Base-by-base conservation (phyloP, 2,888 invertebrate species). In the Mimachlamys varia region DNA sequence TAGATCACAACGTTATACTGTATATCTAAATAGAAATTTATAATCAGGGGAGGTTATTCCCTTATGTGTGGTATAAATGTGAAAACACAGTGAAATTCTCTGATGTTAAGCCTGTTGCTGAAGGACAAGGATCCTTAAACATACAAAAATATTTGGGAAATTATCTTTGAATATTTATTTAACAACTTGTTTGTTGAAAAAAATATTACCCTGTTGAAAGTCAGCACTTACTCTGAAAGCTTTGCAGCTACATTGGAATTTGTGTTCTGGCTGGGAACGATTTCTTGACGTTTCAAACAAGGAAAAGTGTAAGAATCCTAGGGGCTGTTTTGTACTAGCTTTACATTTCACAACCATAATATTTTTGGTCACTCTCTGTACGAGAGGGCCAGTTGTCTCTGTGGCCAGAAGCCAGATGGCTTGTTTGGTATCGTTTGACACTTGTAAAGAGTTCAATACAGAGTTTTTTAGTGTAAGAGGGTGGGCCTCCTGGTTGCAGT, bases 271-370 rank as follows among this genome's bases (percentile, higher is more conserved):
- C 5, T 95, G 94, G 58, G 95, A 92, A 91, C 95, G 92, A 90
- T 95, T 96, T 89, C 95, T 94, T 50, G 93, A 91, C 0, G 95
- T 95, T 53, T 96, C 96, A 95, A 97, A 97, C 95, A 98, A 97
- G 0, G 96, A 97, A 95, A 98, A 97, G 96, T 98, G 98, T 58
- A 98, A 97, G 95, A 98, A 98, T 17, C 98, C 98, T 38, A 98
- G 97, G 0, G 98, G 98, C 95, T 98, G 97, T 93, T 97, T 97
- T 0, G 97, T 97, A 89, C 97, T 97, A 15, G 97, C 97, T 96
- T 97, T 97, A 95, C 98, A 98, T 95, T 98, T 98, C 0, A 98
- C 98, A 89, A 97, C 98, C 97, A 98, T 97, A 58, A 98, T 97
- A 95, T 97, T 97, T 95, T 98, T 98, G 0, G 98, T 98, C 49